Evolutionary conservation across 1,140 invertebrate genomes (phyloP).

Genomic region (Drosophila ohnishii): DNA sequence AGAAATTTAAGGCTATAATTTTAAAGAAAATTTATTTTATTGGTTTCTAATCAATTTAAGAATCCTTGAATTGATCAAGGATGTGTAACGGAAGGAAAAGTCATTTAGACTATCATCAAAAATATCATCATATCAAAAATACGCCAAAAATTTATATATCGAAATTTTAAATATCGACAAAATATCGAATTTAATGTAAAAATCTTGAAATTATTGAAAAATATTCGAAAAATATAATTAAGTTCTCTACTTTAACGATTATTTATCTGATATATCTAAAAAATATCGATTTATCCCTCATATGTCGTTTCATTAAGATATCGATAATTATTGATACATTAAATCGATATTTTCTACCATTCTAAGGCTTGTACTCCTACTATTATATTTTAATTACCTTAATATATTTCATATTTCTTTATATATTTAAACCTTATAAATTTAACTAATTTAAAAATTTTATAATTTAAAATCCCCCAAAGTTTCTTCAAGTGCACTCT

Average conservation of each 20-base stretch:
- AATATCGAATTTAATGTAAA: too few species aligned
- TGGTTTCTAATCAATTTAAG: background rate
- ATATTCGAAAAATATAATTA: too few species aligned
- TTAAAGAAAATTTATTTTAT: background rate
- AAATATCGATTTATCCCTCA: too few species aligned
- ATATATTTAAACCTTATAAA: background rate
- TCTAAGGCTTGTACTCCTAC: background rate
- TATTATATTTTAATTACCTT: background rate
- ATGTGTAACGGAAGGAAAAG: too few species aligned
- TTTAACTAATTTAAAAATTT: background rate
- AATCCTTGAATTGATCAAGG: background rate
- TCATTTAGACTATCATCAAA: too few species aligned
- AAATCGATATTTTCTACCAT: background rate
- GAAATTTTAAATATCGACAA: too few species aligned
- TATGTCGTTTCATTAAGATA: background rate
- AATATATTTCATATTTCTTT: background rate
- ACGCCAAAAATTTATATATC: too few species aligned
- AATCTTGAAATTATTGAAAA: too few species aligned
- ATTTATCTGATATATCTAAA: too few species aligned
- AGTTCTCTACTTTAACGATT: too few species aligned
- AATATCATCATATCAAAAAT: too few species aligned
- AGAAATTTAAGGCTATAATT: background rate
- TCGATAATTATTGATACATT: background rate
- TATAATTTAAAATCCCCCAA: background rate
- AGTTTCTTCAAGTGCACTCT: constrained; percentile 4